Evolutionary conservation across 2,797 vertebrate genomes (phyloP), one percentile per base, ranked within the genome.

Genomic region (Rhynchonycteris naso): DNA sequence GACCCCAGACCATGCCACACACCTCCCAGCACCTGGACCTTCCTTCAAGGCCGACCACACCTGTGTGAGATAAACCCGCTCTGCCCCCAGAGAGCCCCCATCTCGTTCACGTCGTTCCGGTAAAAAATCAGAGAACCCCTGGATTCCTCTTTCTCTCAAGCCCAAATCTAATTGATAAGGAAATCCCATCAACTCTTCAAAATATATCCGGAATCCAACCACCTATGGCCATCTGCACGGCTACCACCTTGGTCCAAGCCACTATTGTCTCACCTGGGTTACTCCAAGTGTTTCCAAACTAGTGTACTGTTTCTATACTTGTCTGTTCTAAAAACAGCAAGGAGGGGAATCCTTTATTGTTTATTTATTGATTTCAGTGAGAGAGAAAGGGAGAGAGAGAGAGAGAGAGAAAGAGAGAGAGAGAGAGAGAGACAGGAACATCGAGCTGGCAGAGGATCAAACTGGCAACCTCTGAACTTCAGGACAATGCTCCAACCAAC

Each of bases 1-100:
- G n/a, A 43, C 65, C 22, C 50, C 59, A 75, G 76, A 71, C n/a
- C 13, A 22, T 1, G 1, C 19, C 79, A 21, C 33, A 21, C n/a
- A 9, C 22, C 21, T 75, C 52, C 10, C 3, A 28, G 24, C 30
- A 35, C 76, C 69, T 7, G 35, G 79, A 30, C 61, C 38, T 35
- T 15, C 66, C 22, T 13, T 11, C 33, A 14, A 12, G 1, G 8
- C 5, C 0, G 30, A 18, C 22, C 8, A 15, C 14, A 4, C 35
- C n/a, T 11, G 21, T 5, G 1, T 19, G 35, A 19, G 11, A 38
- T 5, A 38, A 59, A 26, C 38, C 26, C 13, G 18, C 61, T 66
- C 52, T 28, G 43, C 28, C 24, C 79, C 28, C 12, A 2, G 43
- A 28, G 22, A 2, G 6, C 14, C 28, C 22, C 43, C 33, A 16